phyloP scores from a whole-genome alignment of 2,888 invertebrate genomes.

The Plebejus anna region DNA sequence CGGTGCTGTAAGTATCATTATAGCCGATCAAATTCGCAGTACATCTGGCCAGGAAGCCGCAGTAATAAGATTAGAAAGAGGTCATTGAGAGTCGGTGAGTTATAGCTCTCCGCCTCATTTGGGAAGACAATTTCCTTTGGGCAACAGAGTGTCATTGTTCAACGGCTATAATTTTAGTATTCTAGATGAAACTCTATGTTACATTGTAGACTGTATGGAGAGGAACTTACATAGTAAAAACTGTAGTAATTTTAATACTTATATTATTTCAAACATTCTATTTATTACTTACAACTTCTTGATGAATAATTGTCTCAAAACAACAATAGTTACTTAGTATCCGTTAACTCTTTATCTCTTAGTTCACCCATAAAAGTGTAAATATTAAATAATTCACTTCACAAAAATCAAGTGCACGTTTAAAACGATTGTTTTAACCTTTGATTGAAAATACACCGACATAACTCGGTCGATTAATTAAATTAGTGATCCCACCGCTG shows the following conservation, averaged over 20 bases:
- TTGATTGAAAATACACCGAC: background rate
- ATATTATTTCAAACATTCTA: too few relatives aligned
- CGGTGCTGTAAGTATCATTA: background rate
- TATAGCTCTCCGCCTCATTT: constrained; percentile 67
- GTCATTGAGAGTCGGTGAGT: constrained; percentile 43
- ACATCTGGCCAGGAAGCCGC: constrained; percentile 37
- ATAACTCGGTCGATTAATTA: constrained; percentile 10
- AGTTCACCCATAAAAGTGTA: background rate
- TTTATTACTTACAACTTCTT: too few relatives aligned
- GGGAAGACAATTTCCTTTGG: constrained; percentile 71
- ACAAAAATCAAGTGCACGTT: background rate
- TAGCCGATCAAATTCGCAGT: constrained; percentile 20
- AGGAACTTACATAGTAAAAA: background rate
- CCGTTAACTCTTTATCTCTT: too few relatives aligned
- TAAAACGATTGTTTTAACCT: background rate
- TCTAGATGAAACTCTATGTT: constrained; percentile 31
- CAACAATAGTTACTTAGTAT: too few relatives aligned
- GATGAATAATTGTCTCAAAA: background rate
- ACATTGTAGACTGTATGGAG: constrained; percentile 30
- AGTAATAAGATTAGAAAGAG: constrained; percentile 44
- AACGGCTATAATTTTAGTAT: constrained; percentile 33
- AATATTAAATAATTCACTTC: background rate
- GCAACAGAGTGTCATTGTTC: constrained; percentile 62
- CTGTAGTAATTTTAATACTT: background rate
- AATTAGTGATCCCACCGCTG: constrained; percentile 5